Conservation (phyloP, 2,113 vertebrate genomes). For the Brienomyrus longianalis region DNA sequence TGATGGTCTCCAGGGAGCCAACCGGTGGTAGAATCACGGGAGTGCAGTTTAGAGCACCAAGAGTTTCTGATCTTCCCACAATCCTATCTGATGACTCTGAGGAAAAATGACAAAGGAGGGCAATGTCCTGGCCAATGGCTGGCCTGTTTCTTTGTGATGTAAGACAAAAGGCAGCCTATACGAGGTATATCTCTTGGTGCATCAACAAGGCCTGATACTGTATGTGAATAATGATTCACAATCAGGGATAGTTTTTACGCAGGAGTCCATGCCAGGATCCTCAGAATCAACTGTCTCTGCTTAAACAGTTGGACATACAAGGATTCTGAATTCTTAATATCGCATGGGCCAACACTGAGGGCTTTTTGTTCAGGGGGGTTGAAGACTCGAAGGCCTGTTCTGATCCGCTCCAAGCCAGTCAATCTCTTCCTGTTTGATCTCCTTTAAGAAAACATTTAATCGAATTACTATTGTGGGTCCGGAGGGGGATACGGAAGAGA, state of each 20-base stretch:
- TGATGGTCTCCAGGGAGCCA: neutral
- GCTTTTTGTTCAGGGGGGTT: conserved; percentile 22
- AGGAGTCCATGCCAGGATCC: neutral
- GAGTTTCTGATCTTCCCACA: neutral
- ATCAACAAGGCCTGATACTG: neutral
- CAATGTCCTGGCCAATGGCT: neutral
- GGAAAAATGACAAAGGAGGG: neutral
- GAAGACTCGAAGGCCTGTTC: neutral
- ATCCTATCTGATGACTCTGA: neutral
- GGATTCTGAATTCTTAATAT: neutral
- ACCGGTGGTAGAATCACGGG: neutral
- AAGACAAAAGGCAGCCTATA: neutral
- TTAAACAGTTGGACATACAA: conserved; percentile 13
- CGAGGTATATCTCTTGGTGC: neutral
- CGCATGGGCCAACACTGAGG: conserved; percentile 14
- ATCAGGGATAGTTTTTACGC: neutral
- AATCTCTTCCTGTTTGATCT: conserved; percentile 49
- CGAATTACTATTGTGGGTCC: conserved; percentile 52
- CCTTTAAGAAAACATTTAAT: conserved; percentile 47
- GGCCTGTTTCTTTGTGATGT: neutral
- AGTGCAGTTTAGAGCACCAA: too few relatives aligned
- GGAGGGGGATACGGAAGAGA: conserved; percentile 36
- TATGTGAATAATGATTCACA: neutral
- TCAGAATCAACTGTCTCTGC: neutral
- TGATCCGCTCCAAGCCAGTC: conserved; percentile 30